Percentiles rank a stretch among this genome's conserved stretches.
These are phyloP conservation scores for Sebastes minor DNA, from an alignment of 2,797 vertebrate species.

Conservation along the genomic window DNA sequence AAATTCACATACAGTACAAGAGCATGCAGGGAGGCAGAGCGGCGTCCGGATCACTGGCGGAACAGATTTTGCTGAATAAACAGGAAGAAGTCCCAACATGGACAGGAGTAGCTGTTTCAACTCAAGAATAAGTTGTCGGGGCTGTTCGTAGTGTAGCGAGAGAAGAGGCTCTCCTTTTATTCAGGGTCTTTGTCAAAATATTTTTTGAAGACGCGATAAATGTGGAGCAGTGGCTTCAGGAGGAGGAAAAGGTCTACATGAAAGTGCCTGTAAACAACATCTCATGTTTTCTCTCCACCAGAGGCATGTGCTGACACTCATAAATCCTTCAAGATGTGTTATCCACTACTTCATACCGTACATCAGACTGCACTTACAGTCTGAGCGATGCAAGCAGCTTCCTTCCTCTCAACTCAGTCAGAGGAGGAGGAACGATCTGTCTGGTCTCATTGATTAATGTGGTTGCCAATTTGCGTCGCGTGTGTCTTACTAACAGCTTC, in stretches of 20 bases:
- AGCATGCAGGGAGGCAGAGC: conserved; percentile 1
- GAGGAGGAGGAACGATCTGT: background rate
- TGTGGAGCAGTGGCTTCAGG: background rate
- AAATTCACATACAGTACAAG: background rate
- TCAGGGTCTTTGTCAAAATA: conserved; percentile 1
- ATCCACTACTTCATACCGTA: conserved; percentile 1
- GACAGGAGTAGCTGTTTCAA: background rate
- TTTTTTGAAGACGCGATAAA: conserved; percentile 1
- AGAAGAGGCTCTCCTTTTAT: background rate
- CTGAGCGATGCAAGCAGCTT: conserved; percentile 24
- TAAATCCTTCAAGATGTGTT: conserved; percentile 31
- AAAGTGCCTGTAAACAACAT: conserved; percentile 29
- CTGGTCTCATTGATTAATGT: conserved; percentile 5
- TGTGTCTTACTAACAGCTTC: background rate
- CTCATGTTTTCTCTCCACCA: conserved; percentile 23
- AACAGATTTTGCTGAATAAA: conserved; percentile 14
- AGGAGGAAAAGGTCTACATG: background rate
- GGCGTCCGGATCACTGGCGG: conserved; percentile 8
- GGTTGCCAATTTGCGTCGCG: conserved; percentile 2
- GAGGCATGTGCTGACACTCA: conserved; percentile 8
- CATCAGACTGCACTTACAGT: conserved; percentile 25
- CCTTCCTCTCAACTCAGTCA: background rate
- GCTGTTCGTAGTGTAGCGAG: background rate
- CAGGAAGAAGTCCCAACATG: background rate
- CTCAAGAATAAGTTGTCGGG: background rate